These are phyloP conservation scores for Enteromius afrohamiltoni DNA, from an alignment of 2,797 vertebrate species.

Conservation along the genomic window DNA sequence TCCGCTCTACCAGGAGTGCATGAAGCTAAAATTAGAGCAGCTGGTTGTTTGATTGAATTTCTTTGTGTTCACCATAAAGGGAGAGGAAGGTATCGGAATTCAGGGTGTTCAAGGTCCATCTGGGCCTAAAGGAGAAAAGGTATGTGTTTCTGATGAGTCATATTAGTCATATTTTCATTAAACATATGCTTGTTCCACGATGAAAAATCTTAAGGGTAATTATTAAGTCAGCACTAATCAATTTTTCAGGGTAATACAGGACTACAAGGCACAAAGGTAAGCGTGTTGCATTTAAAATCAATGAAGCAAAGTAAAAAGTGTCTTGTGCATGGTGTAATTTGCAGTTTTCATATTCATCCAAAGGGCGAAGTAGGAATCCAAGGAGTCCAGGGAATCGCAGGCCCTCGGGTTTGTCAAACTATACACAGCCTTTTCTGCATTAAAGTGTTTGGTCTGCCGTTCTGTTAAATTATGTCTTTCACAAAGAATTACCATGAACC, in stretches of 20 bases:
- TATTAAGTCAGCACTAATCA: not conserved
- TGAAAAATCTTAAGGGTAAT: not conserved
- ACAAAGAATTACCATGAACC: not conserved
- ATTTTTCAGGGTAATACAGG: constrained; percentile 80
- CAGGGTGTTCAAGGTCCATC: constrained; percentile 77
- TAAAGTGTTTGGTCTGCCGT: not conserved
- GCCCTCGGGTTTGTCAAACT: constrained; percentile 72
- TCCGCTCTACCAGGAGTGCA: not conserved
- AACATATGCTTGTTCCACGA: not conserved
- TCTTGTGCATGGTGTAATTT: not conserved
- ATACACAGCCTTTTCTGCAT: not conserved
- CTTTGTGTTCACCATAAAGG: constrained; percentile 68
- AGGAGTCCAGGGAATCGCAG: constrained; percentile 74
- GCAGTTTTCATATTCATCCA: not conserved
- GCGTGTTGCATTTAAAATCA: constrained; percentile 25
- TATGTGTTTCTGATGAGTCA: constrained; percentile 53
- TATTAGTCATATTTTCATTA: constrained; percentile 29
- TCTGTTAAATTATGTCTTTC: constrained; percentile 8
- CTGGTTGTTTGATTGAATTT: constrained; percentile 34
- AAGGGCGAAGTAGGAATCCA: constrained; percentile 77
- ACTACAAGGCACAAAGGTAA: constrained; percentile 81
- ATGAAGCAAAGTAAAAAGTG: not conserved
- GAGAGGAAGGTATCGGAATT: constrained; percentile 79
- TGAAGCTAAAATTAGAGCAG: constrained; percentile 19
- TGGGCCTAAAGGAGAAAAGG: constrained; percentile 82